Conservation (phyloP, 2,888 invertebrate species). For the Petrophora chlorosata region DNA sequence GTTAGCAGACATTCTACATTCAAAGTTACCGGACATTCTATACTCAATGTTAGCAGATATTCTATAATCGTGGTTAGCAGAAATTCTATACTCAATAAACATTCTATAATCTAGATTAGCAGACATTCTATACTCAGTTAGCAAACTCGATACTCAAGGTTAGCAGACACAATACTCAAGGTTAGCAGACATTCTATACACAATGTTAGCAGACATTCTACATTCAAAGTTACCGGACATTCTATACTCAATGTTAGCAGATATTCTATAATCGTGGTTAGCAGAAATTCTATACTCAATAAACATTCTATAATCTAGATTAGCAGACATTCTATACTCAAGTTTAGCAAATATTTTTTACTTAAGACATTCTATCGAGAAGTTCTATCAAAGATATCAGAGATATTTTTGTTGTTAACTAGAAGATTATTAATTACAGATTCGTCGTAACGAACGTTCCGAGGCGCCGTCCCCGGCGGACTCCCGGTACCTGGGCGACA, state of each 20-base stretch:
- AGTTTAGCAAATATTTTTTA: constrained; percentile 60
- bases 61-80: constrained; percentile 84
- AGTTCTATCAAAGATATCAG: too few relatives aligned
- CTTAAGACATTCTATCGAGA: too few relatives aligned
- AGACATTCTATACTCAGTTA: neutral
- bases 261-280: constrained; percentile 86
- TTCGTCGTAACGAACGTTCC: constrained; percentile 45
- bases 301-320: too few relatives aligned
- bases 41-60: too few relatives aligned
- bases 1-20: constrained; percentile 88
- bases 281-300: neutral
- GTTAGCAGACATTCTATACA: constrained; percentile 45
- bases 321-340: constrained; percentile 88
- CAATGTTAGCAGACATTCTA: constrained; percentile 85
- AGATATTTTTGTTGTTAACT: neutral
- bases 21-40: constrained; percentile 68
- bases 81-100: constrained; percentile 41
- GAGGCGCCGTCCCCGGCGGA: constrained; percentile 62
- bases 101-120: constrained; percentile 86
- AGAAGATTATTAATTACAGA: constrained; percentile 38
- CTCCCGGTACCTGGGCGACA: constrained; percentile 65
- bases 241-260: neutral
- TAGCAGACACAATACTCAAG: constrained; percentile 80
- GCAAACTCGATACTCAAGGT: constrained; percentile 89
- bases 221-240: constrained; percentile 81